Evolutionary conservation across 2,888 invertebrate genomes (phyloP).

Genomic region (Atrina japonica): DNA sequence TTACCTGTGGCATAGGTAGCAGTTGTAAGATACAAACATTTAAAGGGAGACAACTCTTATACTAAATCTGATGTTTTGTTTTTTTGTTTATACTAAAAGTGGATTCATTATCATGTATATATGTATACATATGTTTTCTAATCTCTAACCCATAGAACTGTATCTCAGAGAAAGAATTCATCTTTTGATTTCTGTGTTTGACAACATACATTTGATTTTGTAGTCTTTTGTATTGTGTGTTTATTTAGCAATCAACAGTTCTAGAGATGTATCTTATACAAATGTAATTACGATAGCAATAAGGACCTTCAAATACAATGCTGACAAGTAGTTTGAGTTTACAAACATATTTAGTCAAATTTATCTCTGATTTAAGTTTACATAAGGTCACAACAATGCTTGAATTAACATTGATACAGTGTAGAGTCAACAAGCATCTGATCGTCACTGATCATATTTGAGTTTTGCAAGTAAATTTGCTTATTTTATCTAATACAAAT

Average conservation of each 20-base stretch:
- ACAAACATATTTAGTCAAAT: constrained; percentile 36
- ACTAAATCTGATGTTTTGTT: no score
- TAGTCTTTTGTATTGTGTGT: constrained; percentile 13
- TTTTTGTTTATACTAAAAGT: no score
- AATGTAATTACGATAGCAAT: constrained; percentile 27
- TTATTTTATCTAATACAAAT: constrained; percentile 48
- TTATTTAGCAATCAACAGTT: constrained; percentile 19
- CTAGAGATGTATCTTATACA: constrained; percentile 22
- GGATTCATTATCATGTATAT: no score
- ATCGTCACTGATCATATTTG: constrained; percentile 41
- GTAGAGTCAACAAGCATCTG: constrained; percentile 32
- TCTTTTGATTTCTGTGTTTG: no score
- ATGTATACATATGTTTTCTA: no score
- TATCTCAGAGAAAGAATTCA: no score
- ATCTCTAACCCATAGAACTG: no score
- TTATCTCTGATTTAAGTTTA: constrained; percentile 55
- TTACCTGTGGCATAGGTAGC: no score
- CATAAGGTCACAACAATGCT: constrained; percentile 40
- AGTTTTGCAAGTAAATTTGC: constrained; percentile 45
- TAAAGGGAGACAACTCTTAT: no score
- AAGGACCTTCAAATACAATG: constrained; percentile 24
- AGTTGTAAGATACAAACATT: no score
- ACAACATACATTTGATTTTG: no score
- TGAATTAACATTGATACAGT: constrained; percentile 36
- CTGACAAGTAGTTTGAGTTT: constrained; percentile 17